Conservation (phyloP, 1,140 invertebrate species). For the Drosophila saltans region DNA sequence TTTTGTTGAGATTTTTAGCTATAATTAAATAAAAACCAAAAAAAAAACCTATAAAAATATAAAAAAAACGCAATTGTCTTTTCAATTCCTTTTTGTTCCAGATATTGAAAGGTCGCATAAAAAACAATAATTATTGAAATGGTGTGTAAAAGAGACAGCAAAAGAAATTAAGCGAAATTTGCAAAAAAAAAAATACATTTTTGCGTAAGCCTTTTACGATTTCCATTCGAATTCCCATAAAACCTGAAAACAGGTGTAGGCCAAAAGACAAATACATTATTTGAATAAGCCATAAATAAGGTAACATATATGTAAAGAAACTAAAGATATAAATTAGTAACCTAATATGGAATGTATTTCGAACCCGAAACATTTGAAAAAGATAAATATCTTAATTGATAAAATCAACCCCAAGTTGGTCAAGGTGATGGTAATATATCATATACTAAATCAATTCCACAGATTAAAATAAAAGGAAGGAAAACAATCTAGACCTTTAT, state of each 20-base stretch:
- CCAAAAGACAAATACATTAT: not conserved
- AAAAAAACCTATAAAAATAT: slow-evolving; percentile 42
- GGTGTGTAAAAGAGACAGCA: slow-evolving; percentile 2
- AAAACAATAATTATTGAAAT: slow-evolving; percentile 22
- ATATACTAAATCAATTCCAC: not conserved
- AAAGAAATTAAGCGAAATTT: slow-evolving; percentile 11
- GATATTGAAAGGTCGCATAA: slow-evolving; percentile 13
- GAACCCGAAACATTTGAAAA: not conserved
- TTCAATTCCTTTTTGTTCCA: slow-evolving; percentile 25
- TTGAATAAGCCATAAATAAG: slow-evolving; percentile 29
- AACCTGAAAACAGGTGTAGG: slow-evolving; percentile 30
- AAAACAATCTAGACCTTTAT: too few relatives aligned
- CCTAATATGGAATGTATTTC: not conserved
- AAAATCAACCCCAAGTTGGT: not conserved
- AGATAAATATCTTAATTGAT: not conserved
- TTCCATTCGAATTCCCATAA: not conserved
- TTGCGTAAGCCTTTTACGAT: slow-evolving; percentile 30
- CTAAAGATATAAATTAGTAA: slow-evolving; percentile 7
- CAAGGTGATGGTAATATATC: not conserved
- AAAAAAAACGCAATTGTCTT: slow-evolving; percentile 44
- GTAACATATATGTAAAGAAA: not conserved
- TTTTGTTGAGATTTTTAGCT: slow-evolving; percentile 73
- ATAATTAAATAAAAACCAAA: slow-evolving; percentile 51
- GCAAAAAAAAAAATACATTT: not conserved
- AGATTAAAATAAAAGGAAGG: not conserved